These are phyloP conservation scores for Upupa epops DNA, from an alignment of 2,113 vertebrate species.

Conservation along the genomic window DNA sequence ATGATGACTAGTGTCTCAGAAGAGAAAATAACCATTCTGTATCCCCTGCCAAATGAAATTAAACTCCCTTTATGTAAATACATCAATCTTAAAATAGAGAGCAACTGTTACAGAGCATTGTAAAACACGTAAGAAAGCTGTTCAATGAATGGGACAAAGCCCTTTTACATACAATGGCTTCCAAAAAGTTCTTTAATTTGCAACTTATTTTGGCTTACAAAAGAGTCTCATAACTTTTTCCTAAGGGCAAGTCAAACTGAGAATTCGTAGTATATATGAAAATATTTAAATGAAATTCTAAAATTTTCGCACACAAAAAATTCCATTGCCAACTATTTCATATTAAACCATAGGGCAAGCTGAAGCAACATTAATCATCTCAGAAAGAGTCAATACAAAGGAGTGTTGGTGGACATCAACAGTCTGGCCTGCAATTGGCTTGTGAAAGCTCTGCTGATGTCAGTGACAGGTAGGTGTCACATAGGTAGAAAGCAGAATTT, in stretches of 20 bases:
- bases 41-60: neutral
- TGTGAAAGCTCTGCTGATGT: neutral
- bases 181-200: neutral
- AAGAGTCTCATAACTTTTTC: neutral
- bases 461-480: neutral
- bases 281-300: neutral
- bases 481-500: neutral
- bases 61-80: neutral
- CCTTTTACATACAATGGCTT: neutral
- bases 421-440: neutral
- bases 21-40: neutral
- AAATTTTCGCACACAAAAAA: neutral
- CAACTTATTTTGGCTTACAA: neutral
- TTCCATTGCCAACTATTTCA: neutral
- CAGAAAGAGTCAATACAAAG: neutral
- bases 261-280: neutral
- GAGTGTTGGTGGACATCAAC: neutral
- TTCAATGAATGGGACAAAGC: neutral
- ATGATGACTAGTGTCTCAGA: rapidly evolving
- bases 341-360: neutral
- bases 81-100: neutral
- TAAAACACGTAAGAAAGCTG: neutral
- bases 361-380: neutral
- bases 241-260: neutral
- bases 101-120: neutral